phyloP scores from a whole-genome alignment of 92 coral and sea anemone genomes.

The Phenganax marumi region DNA sequence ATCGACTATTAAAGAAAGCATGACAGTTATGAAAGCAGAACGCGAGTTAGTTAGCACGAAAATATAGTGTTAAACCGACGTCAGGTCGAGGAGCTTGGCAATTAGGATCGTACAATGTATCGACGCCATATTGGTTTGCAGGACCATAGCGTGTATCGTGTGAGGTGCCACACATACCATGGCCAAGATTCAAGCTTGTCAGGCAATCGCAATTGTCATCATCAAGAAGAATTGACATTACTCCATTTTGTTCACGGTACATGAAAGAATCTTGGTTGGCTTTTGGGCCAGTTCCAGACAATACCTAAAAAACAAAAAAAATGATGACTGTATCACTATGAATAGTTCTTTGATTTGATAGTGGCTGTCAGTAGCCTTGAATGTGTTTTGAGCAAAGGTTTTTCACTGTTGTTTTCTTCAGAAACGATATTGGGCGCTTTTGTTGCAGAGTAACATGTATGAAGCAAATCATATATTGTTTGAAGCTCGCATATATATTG shows the following conservation, averaged over 20 bases:
- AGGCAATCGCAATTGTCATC: constrained; percentile 73
- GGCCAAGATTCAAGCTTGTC: constrained; percentile 67
- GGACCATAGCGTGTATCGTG: constrained; percentile 59
- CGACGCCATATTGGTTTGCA: constrained; percentile 68
- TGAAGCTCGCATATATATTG: no score
- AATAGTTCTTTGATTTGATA: no score
- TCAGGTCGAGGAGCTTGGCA: constrained; percentile 72
- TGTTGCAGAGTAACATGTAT: no score
- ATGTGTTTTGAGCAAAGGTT: no score
- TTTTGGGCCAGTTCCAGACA: constrained; percentile 59
- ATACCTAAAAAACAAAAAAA: not conserved
- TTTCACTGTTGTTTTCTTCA: no score
- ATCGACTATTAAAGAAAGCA: no score
- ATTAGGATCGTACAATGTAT: constrained; percentile 60
- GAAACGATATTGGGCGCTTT: no score
- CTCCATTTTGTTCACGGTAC: constrained; percentile 71
- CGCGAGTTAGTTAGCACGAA: constrained; percentile 50
- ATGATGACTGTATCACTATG: no score
- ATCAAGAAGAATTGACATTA: constrained; percentile 68
- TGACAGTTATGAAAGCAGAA: no score
- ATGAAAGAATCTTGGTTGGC: constrained; percentile 66
- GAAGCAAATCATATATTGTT: no score
- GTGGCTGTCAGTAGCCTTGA: no score
- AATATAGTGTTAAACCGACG: constrained; percentile 65
- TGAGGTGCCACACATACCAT: constrained; percentile 61